Percentiles rank a stretch among this genome's conserved stretches.
Evolutionary conservation across 2,797 vertebrate species (phyloP).

Genomic region (Naso thynnoides): DNA sequence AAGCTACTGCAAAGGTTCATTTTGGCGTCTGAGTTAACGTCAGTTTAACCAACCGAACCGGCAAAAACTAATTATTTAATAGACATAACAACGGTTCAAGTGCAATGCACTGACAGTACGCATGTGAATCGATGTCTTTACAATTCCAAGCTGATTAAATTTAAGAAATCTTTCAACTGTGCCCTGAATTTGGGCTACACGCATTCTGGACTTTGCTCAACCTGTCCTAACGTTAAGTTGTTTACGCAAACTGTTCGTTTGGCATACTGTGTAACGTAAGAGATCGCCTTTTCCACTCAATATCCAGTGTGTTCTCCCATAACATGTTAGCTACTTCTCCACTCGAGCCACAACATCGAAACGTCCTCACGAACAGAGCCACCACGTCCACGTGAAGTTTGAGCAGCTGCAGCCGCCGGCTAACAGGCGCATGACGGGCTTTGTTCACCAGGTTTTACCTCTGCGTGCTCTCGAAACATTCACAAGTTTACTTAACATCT

Average conservation of each 20-base stretch:
- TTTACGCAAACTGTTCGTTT: no score
- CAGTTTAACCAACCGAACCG: no score
- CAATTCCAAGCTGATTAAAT: neutral
- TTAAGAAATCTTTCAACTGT: neutral
- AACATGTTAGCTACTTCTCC: rapidly evolving
- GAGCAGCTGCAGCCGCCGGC: neutral
- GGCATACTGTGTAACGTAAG: neutral
- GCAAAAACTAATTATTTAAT: no score
- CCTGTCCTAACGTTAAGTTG: neutral
- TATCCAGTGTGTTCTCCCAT: neutral
- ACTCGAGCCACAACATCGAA: neutral
- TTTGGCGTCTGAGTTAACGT: neutral
- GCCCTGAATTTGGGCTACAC: neutral
- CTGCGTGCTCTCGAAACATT: rapidly evolving
- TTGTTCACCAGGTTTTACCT: rapidly evolving
- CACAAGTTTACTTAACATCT: rapidly evolving
- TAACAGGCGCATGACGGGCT: neutral
- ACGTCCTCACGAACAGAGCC: constrained; percentile 18
- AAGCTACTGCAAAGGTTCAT: neutral
- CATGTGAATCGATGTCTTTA: neutral
- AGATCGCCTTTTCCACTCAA: rapidly evolving
- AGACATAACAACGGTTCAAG: neutral
- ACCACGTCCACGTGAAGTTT: constrained; percentile 61
- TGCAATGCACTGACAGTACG: no score
- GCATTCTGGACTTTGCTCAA: neutral